phyloP scores from a whole-genome alignment of 2,888 invertebrate genomes.

The Ormyrus pomaceus region DNA sequence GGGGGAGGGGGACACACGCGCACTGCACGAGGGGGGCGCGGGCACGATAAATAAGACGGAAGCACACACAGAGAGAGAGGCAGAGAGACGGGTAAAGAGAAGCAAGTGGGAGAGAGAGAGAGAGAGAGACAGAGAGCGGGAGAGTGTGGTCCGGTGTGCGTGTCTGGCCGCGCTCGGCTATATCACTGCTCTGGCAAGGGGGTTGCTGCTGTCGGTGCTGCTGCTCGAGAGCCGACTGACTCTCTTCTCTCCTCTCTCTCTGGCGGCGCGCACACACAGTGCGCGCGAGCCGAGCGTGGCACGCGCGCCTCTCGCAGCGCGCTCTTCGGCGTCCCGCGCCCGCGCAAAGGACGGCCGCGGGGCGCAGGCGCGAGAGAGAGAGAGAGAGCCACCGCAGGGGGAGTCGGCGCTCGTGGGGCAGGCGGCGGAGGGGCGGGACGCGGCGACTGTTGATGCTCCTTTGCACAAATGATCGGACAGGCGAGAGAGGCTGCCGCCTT shows the following conservation, averaged over 20 bases:
- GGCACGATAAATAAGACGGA: no score
- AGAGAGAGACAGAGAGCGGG: neutral
- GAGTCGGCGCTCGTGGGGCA: neutral
- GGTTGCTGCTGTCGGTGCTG: neutral
- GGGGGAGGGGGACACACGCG: no score
- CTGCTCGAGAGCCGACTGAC: neutral
- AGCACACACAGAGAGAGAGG: neutral
- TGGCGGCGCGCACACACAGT: neutral
- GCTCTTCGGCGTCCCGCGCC: neutral
- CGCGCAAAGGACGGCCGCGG: slow-evolving; percentile 6
- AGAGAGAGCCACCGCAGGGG: neutral
- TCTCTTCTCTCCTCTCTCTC: slow-evolving; percentile 1
- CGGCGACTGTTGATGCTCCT: neutral
- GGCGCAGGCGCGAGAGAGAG: neutral
- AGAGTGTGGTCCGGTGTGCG: neutral
- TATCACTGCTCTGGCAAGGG: neutral
- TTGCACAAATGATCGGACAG: no score
- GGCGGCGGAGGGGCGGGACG: neutral
- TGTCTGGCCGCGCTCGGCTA: neutral
- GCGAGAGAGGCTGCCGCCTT: no score
- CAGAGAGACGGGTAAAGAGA: neutral
- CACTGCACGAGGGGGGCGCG: no score
- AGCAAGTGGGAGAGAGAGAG: neutral
- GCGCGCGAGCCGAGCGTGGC: neutral
- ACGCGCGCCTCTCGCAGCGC: no score